Conservation (phyloP, 2,797 vertebrate genomes). For the Amazona finschi region DNA sequence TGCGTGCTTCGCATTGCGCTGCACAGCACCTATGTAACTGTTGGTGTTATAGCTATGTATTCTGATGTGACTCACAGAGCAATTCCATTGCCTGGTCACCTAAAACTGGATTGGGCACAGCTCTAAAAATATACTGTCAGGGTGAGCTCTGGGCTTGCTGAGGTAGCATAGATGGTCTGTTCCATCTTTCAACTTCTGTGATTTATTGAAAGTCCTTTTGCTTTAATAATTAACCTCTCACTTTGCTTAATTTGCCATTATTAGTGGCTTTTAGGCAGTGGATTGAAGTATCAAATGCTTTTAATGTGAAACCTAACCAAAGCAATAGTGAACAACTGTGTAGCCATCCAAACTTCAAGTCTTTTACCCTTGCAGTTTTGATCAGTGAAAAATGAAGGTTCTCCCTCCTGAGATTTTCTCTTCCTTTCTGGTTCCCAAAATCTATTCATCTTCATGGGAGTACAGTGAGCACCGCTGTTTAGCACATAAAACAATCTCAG, state of each 20-base stretch:
- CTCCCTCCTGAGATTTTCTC: neutral
- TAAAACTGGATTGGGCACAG: neutral
- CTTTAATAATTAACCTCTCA: neutral
- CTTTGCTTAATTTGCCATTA: neutral
- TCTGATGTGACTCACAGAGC: neutral
- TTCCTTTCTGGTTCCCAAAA: neutral
- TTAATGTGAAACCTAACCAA: neutral
- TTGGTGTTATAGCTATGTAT: neutral
- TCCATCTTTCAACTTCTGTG: neutral
- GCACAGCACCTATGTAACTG: neutral
- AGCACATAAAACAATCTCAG: neutral
- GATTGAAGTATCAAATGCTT: neutral
- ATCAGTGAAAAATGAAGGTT: neutral
- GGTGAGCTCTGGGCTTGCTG: neutral
- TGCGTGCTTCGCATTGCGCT: neutral
- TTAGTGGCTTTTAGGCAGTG: neutral
- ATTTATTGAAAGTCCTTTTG: neutral
- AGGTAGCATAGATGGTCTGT: neutral
- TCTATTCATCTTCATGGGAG: accelerated
- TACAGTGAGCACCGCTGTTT: neutral
- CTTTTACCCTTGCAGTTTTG: neutral
- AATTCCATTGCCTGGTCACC: neutral
- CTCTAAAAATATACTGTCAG: neutral
- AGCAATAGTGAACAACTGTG: neutral
- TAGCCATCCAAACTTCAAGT: neutral